Evolutionary conservation across 2,113 vertebrate genomes (phyloP).

Genomic region (Petroica traversi): DNA sequence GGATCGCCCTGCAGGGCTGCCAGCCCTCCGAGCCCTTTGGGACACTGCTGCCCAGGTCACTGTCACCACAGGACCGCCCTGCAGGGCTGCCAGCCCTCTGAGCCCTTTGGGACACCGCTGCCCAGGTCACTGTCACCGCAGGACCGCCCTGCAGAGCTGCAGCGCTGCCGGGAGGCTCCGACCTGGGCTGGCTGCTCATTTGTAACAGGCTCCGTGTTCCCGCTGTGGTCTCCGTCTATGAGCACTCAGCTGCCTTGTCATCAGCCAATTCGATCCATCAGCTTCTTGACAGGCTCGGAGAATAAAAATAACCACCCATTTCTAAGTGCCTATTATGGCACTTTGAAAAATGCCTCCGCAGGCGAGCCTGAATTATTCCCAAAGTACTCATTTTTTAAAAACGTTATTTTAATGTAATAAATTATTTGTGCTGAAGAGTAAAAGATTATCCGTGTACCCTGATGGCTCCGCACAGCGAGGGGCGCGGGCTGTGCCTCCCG

Average conservation of each 20-base stretch:
- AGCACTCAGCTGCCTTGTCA: conserved; percentile 69
- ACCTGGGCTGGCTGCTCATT: conserved; percentile 2
- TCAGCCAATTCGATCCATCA: conserved; percentile 72
- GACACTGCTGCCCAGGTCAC: too few species aligned
- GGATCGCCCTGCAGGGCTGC: background rate
- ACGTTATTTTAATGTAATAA: conserved; percentile 69
- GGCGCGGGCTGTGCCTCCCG: background rate
- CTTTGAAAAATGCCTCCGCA: conserved; percentile 69
- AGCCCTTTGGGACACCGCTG: accelerated
- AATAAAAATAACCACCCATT: conserved; percentile 72
- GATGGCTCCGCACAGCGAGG: conserved; percentile 14
- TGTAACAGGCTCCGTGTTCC: background rate
- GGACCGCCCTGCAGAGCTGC: background rate
- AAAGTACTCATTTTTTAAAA: conserved; percentile 64
- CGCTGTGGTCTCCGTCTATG: conserved; percentile 31
- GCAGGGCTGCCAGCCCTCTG: too few species aligned
- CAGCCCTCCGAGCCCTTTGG: too few species aligned
- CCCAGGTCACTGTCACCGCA: accelerated
- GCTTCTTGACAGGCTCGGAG: conserved; percentile 66
- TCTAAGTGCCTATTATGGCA: conserved; percentile 74
- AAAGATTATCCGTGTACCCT: conserved; percentile 53
- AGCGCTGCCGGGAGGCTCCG: background rate
- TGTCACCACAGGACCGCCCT: too few species aligned
- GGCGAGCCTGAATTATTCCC: conserved; percentile 68
- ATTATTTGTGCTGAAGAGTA: conserved; percentile 66